These are phyloP conservation scores for Leucoraja erinaceus DNA, from an alignment of 2,113 vertebrate genomes.

Conservation along the genomic window DNA sequence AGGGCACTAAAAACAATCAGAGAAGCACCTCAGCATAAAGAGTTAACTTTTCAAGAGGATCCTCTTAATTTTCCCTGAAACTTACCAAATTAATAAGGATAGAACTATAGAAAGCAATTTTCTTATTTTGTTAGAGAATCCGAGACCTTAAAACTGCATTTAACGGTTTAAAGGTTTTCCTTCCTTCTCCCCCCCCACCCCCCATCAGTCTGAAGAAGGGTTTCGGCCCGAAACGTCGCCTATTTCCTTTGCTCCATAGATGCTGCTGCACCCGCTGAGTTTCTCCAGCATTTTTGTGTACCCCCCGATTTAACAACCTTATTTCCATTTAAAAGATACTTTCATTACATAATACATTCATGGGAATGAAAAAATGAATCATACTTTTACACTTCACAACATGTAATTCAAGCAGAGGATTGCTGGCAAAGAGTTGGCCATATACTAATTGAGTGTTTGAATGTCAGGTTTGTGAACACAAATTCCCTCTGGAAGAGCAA, in stretches of 20 bases:
- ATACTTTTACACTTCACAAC: neutral
- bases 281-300: too few species aligned
- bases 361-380: neutral
- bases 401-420: neutral
- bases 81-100: neutral
- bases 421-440: neutral
- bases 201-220: too few species aligned
- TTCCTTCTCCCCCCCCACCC: too few species aligned
- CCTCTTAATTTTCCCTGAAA: neutral
- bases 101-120: neutral
- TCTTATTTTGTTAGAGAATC: neutral
- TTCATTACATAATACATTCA: neutral
- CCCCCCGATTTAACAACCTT: neutral
- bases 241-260: too few species aligned
- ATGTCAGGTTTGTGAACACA: neutral
- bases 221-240: too few species aligned
- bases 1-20: neutral
- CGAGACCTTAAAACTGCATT: too few species aligned
- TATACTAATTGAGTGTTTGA: neutral
- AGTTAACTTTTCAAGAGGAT: neutral
- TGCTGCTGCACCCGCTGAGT: too few species aligned
- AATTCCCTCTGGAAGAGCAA: neutral
- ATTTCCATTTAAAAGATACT: neutral
- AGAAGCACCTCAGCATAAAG: neutral
- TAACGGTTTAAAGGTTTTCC: too few species aligned